These are phyloP conservation scores for Coluber constrictor DNA, from an alignment of 2,797 vertebrate species.

Conservation along the genomic window DNA sequence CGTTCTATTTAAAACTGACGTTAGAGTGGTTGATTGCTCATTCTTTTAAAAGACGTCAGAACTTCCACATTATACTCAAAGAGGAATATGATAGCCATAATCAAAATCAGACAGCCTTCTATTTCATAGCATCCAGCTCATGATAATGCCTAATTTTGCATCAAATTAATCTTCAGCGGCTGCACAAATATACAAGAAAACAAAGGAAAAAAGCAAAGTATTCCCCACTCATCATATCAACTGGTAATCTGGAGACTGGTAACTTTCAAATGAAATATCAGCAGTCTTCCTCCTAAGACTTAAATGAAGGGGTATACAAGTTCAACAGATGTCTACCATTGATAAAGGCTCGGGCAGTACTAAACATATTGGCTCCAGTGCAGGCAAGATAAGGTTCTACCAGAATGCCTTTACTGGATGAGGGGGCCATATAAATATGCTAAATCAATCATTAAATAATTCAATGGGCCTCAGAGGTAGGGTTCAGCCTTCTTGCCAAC, in stretches of 20 bases:
- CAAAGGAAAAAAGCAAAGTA: neutral
- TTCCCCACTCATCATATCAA: neutral
- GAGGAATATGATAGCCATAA: neutral
- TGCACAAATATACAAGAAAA: neutral
- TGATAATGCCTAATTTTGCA: neutral
- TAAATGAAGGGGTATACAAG: neutral
- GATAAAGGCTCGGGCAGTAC: neutral
- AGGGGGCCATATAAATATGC: neutral
- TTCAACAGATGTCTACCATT: neutral
- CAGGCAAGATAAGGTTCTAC: neutral
- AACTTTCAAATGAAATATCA: neutral
- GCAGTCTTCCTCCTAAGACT: neutral
- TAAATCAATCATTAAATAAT: neutral
- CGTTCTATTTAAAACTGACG: neutral
- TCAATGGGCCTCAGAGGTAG: neutral
- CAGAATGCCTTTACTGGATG: neutral
- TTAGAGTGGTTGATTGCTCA: neutral
- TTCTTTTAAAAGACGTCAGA: neutral
- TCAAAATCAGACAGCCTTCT: neutral
- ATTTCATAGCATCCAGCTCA: neutral
- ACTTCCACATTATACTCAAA: neutral
- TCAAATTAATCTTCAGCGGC: neutral
- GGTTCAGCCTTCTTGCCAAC: neutral
- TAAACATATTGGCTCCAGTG: neutral
- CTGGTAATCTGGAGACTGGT: neutral